These are phyloP conservation scores for Stichodactyla mertensii DNA, from an alignment of 64 coral and sea anemone genomes.

Conservation along the genomic window DNA sequence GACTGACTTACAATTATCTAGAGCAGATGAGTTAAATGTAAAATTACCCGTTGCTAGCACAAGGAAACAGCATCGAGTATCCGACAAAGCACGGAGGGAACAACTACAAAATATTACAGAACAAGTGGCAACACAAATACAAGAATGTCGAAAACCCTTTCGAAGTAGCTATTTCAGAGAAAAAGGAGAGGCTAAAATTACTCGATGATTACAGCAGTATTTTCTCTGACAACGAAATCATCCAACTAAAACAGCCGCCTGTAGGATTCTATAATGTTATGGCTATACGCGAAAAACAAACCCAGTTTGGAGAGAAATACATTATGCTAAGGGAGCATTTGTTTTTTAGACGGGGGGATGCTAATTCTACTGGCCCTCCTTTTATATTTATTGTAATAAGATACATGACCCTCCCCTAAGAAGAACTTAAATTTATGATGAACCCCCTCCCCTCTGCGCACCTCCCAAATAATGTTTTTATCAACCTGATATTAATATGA, in stretches of 20 bases:
- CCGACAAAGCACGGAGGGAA: neutral
- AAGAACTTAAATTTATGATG: too few relatives aligned
- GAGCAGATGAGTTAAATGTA: neutral
- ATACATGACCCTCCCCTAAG: too few relatives aligned
- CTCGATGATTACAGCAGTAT: neutral
- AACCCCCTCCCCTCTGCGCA: too few relatives aligned
- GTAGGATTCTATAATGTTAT: conserved; percentile 17
- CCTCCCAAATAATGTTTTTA: too few relatives aligned
- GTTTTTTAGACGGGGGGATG: too few relatives aligned
- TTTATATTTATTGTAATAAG: too few relatives aligned
- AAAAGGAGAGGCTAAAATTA: neutral
- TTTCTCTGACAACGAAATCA: conserved; percentile 26
- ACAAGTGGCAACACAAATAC: conserved; percentile 19
- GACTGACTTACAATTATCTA: neutral
- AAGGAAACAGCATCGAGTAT: neutral
- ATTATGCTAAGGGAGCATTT: too few relatives aligned
- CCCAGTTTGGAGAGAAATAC: neutral
- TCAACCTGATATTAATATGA: too few relatives aligned
- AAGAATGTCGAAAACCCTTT: conserved; percentile 33
- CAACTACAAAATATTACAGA: neutral
- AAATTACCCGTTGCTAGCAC: neutral
- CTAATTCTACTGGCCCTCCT: too few relatives aligned
- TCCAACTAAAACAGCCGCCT: conserved; percentile 15
- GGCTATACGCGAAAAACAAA: neutral
- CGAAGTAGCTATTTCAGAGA: conserved; percentile 17